These are phyloP conservation scores for Morelia viridis DNA, from an alignment of 2,797 vertebrate species.

Conservation along the genomic window DNA sequence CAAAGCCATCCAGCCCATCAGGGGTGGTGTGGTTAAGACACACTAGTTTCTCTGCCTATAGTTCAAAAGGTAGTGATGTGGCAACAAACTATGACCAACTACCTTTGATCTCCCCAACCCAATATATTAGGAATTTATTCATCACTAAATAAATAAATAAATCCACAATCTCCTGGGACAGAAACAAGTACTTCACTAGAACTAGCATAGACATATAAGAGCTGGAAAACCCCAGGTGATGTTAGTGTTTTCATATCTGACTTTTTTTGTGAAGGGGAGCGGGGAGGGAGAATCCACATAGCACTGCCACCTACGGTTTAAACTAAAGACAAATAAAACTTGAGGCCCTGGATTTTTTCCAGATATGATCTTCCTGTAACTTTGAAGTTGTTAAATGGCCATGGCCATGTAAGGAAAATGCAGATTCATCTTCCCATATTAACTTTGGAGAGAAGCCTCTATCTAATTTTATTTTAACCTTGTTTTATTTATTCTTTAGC, in stretches of 20 bases:
- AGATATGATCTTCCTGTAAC: background rate
- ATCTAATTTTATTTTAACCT: slow-evolving; percentile 42
- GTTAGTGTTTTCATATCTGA: background rate
- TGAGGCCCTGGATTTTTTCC: background rate
- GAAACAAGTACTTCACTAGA: background rate
- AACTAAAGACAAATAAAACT: background rate
- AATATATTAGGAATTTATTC: slow-evolving; percentile 18
- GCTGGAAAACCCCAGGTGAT: background rate
- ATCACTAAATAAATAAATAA: background rate
- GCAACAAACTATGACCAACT: slow-evolving; percentile 34
- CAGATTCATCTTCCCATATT: background rate
- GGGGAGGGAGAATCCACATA: background rate
- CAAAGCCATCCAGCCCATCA: slow-evolving; percentile 29
- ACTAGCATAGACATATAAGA: background rate
- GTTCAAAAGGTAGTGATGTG: slow-evolving; percentile 41
- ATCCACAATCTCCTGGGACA: background rate
- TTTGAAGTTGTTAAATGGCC: slow-evolving; percentile 27
- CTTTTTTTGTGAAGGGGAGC: background rate
- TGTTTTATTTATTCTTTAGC: slow-evolving; percentile 33
- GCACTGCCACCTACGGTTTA: background rate
- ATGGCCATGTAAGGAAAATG: background rate
- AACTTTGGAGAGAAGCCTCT: slow-evolving; percentile 31
- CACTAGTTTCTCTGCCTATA: slow-evolving; percentile 34
- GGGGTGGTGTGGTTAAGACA: slow-evolving; percentile 34
- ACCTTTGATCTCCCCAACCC: slow-evolving; percentile 27